Conservation (phyloP, 2,113 vertebrate genomes). For the Phylloscopus trochilus region DNA sequence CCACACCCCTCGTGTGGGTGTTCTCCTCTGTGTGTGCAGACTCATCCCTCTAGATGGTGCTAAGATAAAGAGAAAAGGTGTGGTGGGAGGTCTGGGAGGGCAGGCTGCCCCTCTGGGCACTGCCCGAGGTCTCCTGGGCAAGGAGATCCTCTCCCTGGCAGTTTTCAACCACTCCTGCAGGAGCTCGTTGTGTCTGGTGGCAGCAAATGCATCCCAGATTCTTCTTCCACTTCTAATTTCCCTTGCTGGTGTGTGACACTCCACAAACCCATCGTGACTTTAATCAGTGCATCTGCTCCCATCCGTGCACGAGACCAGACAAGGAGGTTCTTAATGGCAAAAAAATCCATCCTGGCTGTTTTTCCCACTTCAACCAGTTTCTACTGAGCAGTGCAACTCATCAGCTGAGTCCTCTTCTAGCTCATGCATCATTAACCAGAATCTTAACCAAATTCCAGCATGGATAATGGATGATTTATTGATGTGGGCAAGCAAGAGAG, state of each 20-base stretch:
- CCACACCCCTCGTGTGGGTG: accelerated
- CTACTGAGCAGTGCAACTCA: not conserved
- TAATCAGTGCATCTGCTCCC: not conserved
- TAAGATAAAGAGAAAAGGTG: slow-evolving; percentile 57
- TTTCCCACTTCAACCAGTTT: not conserved
- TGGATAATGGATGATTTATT: not conserved
- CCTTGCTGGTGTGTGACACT: not conserved
- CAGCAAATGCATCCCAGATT: not conserved
- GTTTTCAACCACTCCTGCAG: accelerated
- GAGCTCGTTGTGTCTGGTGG: accelerated
- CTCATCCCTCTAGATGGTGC: slow-evolving; percentile 59
- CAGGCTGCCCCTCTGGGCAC: not conserved
- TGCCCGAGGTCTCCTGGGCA: not conserved
- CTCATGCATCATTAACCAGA: not conserved
- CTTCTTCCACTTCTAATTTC: not conserved
- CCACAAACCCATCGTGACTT: not conserved
- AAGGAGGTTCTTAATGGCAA: not conserved
- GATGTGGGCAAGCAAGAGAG: not conserved
- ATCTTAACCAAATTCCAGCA: not conserved
- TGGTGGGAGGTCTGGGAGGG: not conserved
- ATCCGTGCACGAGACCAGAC: not conserved
- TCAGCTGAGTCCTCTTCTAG: not conserved
- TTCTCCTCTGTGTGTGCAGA: not conserved
- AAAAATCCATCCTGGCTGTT: not conserved
- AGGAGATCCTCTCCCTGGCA: not conserved